These are phyloP conservation scores for Hydractinia echinata DNA, from an alignment of 30 jellyfish, hydroid and myxozoan genomes.

Conservation along the genomic window DNA sequence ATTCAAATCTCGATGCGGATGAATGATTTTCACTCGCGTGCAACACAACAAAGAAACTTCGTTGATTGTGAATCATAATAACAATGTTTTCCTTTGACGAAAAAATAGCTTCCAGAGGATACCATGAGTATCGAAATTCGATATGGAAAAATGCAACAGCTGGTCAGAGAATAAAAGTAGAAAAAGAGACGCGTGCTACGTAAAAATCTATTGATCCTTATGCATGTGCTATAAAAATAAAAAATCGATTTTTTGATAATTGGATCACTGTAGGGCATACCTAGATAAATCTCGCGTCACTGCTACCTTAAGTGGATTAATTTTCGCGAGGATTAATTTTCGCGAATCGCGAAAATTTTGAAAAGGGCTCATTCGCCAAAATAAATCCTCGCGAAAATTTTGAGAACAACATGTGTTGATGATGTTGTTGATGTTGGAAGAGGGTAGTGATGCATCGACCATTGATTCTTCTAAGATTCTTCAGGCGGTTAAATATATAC, in stretches of 20 bases:
- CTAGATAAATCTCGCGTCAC: constrained; percentile 5
- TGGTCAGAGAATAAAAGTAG: constrained; percentile 5
- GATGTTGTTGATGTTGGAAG: too few species aligned
- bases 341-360: too few species aligned
- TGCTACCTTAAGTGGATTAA: too few species aligned
- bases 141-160: background rate
- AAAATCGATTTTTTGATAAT: background rate
- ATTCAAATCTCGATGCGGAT: background rate
- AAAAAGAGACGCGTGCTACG: constrained; percentile 10
- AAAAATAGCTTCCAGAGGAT: constrained; percentile 7
- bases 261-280: constrained; percentile 14
- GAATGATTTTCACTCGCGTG: background rate
- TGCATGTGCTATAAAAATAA: constrained; percentile 14
- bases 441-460: too few species aligned
- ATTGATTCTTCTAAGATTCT: too few species aligned
- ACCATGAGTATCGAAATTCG: constrained; percentile 5
- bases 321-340: too few species aligned
- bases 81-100: background rate
- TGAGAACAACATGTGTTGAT: too few species aligned
- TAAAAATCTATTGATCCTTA: constrained; percentile 9
- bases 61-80: too few species aligned
- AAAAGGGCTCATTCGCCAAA: too few species aligned
- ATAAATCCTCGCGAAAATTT: too few species aligned
- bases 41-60: too few species aligned
- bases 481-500: too few species aligned